Evolutionary conservation across 1,140 invertebrate species (phyloP).

Genomic region (Caenorhabditis latens): DNA sequence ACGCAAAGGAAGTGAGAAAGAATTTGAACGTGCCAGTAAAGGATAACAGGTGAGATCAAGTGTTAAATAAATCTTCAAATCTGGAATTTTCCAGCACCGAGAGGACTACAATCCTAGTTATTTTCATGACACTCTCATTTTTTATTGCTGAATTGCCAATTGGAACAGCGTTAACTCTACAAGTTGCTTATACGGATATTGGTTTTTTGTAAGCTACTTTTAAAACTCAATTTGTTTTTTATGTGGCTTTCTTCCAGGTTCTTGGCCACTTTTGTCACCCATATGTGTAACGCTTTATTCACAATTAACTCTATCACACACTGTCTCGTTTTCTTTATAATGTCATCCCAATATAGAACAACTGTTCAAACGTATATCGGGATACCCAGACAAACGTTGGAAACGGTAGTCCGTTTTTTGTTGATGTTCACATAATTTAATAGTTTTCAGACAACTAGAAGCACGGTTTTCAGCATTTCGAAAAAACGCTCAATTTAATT

Average conservation of each 20-base stretch:
- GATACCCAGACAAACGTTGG: neutral
- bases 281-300: neutral
- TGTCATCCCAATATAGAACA: constrained; percentile 4
- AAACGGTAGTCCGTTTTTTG: neutral
- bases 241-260: neutral
- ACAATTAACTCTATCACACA: neutral
- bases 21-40: neutral
- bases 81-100: neutral
- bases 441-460: neutral
- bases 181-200: constrained; percentile 8
- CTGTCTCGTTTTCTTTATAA: neutral
- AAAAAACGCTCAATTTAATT: neutral
- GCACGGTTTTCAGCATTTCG: neutral
- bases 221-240: neutral
- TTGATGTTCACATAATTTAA: too few species aligned
- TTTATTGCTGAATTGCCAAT: neutral
- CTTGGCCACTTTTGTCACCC: neutral
- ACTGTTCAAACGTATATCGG: neutral
- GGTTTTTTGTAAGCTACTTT: neutral
- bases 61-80: neutral
- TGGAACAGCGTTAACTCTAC: neutral
- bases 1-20: neutral
- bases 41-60: neutral
- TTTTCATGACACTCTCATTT: constrained; percentile 16
- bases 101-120: neutral